Conservation (phyloP, 2,797 vertebrate genomes). For the Fringilla coelebs region DNA sequence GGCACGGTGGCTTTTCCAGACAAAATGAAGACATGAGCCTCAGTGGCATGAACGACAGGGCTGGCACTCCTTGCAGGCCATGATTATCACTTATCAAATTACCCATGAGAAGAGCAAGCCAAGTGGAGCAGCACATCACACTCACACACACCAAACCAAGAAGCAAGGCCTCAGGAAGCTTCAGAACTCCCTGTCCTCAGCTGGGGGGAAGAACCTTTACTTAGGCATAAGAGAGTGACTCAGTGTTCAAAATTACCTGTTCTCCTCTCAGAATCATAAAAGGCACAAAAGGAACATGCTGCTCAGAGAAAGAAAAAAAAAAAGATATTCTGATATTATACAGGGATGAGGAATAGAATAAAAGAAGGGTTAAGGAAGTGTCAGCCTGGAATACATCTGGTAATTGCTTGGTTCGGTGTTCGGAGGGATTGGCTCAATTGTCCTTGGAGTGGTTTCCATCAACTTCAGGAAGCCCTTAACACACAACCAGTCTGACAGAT, state of each 20-base stretch:
- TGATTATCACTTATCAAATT: conserved; percentile 42
- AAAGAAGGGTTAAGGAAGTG: conserved; percentile 6
- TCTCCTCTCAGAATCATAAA: background rate
- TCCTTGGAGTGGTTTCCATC: background rate
- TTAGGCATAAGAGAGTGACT: background rate
- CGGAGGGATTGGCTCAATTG: background rate
- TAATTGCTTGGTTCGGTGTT: background rate
- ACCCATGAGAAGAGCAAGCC: background rate
- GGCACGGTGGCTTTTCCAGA: conserved; percentile 26
- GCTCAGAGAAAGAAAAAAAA: background rate
- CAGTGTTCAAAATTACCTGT: conserved; percentile 11
- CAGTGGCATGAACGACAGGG: background rate
- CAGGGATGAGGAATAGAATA: background rate
- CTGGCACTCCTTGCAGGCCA: conserved; percentile 34
- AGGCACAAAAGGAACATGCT: background rate
- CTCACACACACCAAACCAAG: background rate
- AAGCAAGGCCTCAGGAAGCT: conserved; percentile 2
- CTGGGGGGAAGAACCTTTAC: background rate
- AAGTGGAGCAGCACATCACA: conserved; percentile 35
- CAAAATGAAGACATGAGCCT: background rate
- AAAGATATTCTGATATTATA: background rate
- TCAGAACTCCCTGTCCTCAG: conserved; percentile 5
- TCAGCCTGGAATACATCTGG: background rate
- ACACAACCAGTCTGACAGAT: background rate
- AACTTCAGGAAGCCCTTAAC: background rate